Evolutionary conservation across 2,113 vertebrate species (phyloP).

Genomic region (Pluvialis apricaria): DNA sequence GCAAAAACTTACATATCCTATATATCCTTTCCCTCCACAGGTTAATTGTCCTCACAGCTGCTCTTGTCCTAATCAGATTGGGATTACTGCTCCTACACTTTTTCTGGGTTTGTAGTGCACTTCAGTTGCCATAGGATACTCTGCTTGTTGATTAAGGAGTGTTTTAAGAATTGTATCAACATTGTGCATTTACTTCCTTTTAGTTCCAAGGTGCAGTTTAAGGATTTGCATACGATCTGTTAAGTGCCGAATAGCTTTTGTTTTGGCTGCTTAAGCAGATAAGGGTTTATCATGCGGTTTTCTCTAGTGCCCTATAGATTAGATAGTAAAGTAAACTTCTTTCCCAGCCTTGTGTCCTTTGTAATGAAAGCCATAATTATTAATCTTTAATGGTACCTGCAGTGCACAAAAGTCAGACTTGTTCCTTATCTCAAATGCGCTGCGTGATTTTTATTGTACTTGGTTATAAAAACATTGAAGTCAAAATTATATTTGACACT

Average conservation of each 20-base stretch:
- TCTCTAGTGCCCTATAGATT: constrained; percentile 8
- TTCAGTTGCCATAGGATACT: not conserved
- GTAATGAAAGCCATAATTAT: constrained; percentile 3
- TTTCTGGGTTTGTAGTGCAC: not conserved
- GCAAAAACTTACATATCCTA: not conserved
- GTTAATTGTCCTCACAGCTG: not conserved
- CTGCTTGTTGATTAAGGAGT: not conserved
- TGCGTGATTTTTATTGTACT: constrained; percentile 10
- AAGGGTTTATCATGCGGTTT: constrained; percentile 26
- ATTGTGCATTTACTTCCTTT: constrained; percentile 15
- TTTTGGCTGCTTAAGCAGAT: constrained; percentile 25
- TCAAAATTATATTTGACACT: not conserved
- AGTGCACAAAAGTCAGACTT: not conserved
- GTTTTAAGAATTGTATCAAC: not conserved
- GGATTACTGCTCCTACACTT: not conserved
- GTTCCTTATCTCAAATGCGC: not conserved
- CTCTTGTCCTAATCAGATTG: not conserved
- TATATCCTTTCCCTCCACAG: not conserved
- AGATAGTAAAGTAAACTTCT: constrained; percentile 1
- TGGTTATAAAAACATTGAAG: not conserved
- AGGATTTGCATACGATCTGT: constrained; percentile 21
- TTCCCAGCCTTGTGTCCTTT: not conserved
- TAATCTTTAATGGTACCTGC: constrained; percentile 13
- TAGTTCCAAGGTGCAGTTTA: constrained; percentile 18
- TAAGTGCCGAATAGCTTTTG: not conserved